These are phyloP conservation scores for Microtus pennsylvanicus DNA, from an alignment of 2,113 vertebrate species.

Conservation along the genomic window DNA sequence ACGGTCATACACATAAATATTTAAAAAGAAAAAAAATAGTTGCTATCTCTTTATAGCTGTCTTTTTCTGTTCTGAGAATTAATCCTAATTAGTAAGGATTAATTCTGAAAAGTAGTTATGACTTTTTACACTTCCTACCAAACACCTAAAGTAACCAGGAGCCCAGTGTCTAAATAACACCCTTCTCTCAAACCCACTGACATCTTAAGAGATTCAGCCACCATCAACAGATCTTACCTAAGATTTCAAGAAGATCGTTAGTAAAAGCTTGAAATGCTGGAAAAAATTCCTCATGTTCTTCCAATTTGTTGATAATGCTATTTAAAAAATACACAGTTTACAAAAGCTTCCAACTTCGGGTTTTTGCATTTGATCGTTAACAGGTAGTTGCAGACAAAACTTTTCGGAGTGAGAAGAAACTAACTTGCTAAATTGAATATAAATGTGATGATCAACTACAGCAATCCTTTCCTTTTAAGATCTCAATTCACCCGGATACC, in stretches of 20 bases:
- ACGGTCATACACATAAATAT: background rate
- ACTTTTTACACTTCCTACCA: background rate
- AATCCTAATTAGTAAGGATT: background rate
- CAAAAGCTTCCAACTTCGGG: constrained; percentile 35
- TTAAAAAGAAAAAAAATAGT: background rate
- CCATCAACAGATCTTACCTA: constrained; percentile 87
- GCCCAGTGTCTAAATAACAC: background rate
- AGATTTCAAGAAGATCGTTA: constrained; percentile 88
- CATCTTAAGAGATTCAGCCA: constrained; percentile 38
- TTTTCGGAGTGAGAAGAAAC: constrained; percentile 65
- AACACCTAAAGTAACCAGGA: background rate
- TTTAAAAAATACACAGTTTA: constrained; percentile 76
- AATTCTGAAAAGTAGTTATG: background rate
- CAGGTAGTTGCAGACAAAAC: constrained; percentile 25
- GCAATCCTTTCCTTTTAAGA: background rate
- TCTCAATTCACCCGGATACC: background rate
- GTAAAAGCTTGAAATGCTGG: constrained; percentile 92
- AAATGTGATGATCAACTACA: constrained; percentile 51
- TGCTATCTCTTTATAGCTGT: background rate
- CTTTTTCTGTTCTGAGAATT: background rate
- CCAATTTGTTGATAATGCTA: constrained; percentile 92
- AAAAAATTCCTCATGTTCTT: constrained; percentile 94
- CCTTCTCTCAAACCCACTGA: constrained; percentile 5
- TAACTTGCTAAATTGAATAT: constrained; percentile 58
- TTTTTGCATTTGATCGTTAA: constrained; percentile 33